phyloP scores from a whole-genome alignment of 2,888 invertebrate genomes.

The Calameuta idolon region DNA sequence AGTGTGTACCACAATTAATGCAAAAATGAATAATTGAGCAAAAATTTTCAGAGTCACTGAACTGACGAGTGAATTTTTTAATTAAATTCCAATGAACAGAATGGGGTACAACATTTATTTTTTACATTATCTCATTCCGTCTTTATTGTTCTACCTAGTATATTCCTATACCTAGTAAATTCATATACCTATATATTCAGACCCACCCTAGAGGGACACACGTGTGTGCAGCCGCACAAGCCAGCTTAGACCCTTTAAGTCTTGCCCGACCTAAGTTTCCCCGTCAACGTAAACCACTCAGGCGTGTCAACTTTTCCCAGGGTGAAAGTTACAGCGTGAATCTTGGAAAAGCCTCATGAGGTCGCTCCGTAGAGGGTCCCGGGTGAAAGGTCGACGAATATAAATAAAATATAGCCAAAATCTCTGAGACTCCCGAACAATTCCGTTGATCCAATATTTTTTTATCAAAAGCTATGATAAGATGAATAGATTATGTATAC shows the following conservation, averaged over 20 bases:
- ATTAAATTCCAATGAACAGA: not conserved
- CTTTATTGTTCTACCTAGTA: not conserved
- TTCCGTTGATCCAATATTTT: not conserved
- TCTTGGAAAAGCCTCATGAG: slow-evolving; percentile 7
- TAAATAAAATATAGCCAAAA: not conserved
- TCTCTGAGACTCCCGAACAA: not conserved
- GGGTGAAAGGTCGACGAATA: not conserved
- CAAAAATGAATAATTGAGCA: no score
- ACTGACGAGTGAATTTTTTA: not conserved
- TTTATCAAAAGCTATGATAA: no score
- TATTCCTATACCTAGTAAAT: not conserved
- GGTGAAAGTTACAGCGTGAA: slow-evolving; percentile 9
- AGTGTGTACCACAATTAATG: no score
- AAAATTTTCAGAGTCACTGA: no score
- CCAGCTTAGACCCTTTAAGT: not conserved
- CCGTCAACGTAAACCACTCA: slow-evolving; percentile 21
- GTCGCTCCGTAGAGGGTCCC: not conserved
- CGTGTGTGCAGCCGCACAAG: not conserved
- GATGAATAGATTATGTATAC: no score
- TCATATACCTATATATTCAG: not conserved
- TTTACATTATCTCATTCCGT: not conserved
- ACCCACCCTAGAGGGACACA: not conserved
- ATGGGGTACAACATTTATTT: not conserved
- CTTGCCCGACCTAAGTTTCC: not conserved
- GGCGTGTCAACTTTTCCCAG: slow-evolving; percentile 18